Percentiles rank a stretch among this genome's conserved stretches.
These are phyloP conservation scores for Trematomus bernacchii DNA, from an alignment of 2,797 vertebrate species.

Conservation along the genomic window DNA sequence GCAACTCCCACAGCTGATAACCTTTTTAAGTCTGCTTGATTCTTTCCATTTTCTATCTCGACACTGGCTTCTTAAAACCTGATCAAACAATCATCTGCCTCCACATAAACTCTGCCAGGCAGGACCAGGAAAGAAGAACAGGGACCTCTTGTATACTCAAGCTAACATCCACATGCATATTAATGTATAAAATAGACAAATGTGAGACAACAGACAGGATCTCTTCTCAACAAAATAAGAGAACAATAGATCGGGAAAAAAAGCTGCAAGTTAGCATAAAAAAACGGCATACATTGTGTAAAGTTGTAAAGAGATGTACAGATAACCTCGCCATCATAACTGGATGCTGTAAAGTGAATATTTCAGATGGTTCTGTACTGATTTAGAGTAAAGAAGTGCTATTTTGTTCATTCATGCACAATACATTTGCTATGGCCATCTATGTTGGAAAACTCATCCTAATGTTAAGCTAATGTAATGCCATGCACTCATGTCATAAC, in stretches of 20 bases:
- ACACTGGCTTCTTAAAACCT: no score
- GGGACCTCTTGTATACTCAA: no score
- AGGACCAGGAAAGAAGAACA: no score
- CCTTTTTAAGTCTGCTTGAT: conserved; percentile 1
- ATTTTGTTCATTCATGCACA: not conserved
- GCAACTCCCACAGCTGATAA: conserved; percentile 22
- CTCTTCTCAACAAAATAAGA: not conserved
- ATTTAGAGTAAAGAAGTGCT: not conserved
- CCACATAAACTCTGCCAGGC: no score
- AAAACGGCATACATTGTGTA: not conserved
- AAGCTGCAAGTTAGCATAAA: not conserved
- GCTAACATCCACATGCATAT: not conserved
- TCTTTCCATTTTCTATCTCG: not conserved
- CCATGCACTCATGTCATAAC: not conserved
- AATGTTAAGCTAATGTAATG: not conserved
- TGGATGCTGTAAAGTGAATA: not conserved
- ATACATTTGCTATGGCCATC: not conserved
- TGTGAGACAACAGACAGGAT: not conserved
- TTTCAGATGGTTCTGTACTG: not conserved
- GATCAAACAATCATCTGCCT: no score
- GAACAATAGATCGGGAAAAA: not conserved
- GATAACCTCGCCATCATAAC: not conserved
- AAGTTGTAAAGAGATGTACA: not conserved
- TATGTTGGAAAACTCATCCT: not conserved
- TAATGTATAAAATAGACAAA: not conserved